Evolutionary conservation across 2,888 invertebrate genomes (phyloP).

Genomic region (Apantesis nais): DNA sequence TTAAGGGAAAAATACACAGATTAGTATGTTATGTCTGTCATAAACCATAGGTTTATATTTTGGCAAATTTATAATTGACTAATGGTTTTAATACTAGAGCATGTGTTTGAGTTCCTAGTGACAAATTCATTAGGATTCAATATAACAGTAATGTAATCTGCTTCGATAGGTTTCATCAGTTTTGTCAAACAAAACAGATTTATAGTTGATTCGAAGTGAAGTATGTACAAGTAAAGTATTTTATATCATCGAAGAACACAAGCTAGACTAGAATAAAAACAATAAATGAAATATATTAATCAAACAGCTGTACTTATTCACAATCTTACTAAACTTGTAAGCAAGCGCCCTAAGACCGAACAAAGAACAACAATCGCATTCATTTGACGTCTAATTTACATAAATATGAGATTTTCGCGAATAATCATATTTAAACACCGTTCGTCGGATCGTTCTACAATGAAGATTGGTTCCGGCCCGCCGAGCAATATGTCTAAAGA

Average conservation of each 20-base stretch:
- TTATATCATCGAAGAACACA: not conserved
- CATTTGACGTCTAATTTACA: slow-evolving; percentile 75
- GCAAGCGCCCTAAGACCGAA: slow-evolving; percentile 44
- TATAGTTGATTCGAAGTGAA: not conserved
- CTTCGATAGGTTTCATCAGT: too few relatives aligned
- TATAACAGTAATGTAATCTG: too few relatives aligned
- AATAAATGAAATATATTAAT: slow-evolving; percentile 10
- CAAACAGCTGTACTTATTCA: slow-evolving; percentile 13
- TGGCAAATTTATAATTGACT: too few relatives aligned
- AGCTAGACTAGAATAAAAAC: slow-evolving; percentile 5
- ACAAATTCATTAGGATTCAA: too few relatives aligned
- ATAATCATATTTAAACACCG: slow-evolving; percentile 74
- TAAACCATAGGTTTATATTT: too few relatives aligned
- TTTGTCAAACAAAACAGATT: not conserved
- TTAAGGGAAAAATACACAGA: too few relatives aligned
- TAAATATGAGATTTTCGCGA: slow-evolving; percentile 79
- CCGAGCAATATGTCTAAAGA: slow-evolving; percentile 63
- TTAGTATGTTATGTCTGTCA: too few relatives aligned
- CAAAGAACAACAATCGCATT: slow-evolving; percentile 72
- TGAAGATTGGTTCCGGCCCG: slow-evolving; percentile 76
- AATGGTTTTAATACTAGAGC: too few relatives aligned
- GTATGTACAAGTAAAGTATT: not conserved
- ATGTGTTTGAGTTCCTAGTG: too few relatives aligned
- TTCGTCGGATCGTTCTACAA: slow-evolving; percentile 74
- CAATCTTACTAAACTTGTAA: slow-evolving; percentile 37